Evolutionary conservation across 2,888 invertebrate species (phyloP), one percentile per base, ranked within the genome.

Genomic region (Helleia helle): DNA sequence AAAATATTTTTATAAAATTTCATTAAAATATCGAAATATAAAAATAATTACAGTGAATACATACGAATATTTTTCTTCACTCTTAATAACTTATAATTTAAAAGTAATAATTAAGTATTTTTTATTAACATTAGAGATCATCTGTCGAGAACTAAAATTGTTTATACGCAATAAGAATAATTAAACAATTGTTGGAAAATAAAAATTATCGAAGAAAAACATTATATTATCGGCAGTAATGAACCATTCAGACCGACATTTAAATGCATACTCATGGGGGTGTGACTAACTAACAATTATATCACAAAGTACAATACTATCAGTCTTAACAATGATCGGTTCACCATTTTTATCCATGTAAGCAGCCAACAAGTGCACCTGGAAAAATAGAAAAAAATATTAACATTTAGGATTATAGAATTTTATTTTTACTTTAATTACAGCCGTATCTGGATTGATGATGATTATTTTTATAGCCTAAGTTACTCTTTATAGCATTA

Each of bases 221-320:
- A n/a, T n/a, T n/a, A n/a, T n/a, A n/a, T n/a, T n/a, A n/a, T n/a
- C n/a, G n/a, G n/a, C n/a, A n/a, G n/a, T 8, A 22, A 22, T 2
- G 8, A 6, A 6, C 22, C 5, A 5, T 22, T 2, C 6, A 22
- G 22, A 7, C 2, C 3, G 11, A 18, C 18, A 22, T 34, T 34
- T 22, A 34, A 34, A 34, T 34, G 34, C 22, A 15, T 9, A n/a
- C 14, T 11, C 4, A 15, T n/a, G 11, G 18, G 22, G 11, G 18
- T n/a, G 34, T 18, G 17, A 17, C 50, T 58, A 40, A 17, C 41
- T 61, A 49, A 58, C 25, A 31, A 40, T 56, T 61, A 27, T 72
- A 77, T 74, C 71, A 74, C 68, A 71, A 50, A 59, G 60, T 59
- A 65, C 56, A 75, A 74, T 75, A 70, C 76, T 80, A 75, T 80